Conservation (phyloP, 2,797 vertebrate species). For the Eurystomus glaucurus region DNA sequence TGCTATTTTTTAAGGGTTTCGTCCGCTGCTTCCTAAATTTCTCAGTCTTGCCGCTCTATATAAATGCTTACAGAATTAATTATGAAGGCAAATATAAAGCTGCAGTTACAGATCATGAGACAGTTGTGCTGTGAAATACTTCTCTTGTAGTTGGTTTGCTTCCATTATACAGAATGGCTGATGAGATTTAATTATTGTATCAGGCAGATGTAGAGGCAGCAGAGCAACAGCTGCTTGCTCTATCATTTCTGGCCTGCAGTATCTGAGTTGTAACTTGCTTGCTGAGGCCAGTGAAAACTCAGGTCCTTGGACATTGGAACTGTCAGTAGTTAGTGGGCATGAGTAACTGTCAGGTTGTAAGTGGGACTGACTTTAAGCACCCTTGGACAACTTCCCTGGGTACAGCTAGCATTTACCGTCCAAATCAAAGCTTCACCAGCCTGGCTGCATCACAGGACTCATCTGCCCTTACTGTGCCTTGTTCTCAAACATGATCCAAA, state of each 20-base stretch:
- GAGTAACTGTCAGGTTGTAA: neutral
- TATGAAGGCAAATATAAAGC: neutral
- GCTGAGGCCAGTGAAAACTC: neutral
- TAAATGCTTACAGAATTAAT: conserved; percentile 17
- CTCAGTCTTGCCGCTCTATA: neutral
- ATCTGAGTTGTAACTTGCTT: neutral
- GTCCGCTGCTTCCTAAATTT: conserved; percentile 4
- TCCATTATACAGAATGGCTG: neutral
- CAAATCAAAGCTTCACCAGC: neutral
- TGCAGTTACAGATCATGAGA: neutral
- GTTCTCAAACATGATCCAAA: neutral
- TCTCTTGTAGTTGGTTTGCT: conserved; percentile 1
- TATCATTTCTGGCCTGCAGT: neutral
- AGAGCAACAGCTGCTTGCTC: conserved; percentile 21
- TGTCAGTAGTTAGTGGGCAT: neutral
- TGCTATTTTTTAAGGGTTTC: neutral
- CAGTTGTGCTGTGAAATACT: conserved; percentile 14
- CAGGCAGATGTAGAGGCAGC: conserved; percentile 9
- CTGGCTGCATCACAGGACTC: neutral
- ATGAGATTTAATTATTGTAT: conserved; percentile 7
- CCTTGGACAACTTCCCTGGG: neutral
- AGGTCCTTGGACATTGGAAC: neutral
- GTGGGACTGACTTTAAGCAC: neutral
- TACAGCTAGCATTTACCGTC: neutral
- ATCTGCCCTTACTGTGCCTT: neutral